Evolutionary conservation across 1,140 invertebrate species (phyloP).

Genomic region (Pygmarrhopalites habei): DNA sequence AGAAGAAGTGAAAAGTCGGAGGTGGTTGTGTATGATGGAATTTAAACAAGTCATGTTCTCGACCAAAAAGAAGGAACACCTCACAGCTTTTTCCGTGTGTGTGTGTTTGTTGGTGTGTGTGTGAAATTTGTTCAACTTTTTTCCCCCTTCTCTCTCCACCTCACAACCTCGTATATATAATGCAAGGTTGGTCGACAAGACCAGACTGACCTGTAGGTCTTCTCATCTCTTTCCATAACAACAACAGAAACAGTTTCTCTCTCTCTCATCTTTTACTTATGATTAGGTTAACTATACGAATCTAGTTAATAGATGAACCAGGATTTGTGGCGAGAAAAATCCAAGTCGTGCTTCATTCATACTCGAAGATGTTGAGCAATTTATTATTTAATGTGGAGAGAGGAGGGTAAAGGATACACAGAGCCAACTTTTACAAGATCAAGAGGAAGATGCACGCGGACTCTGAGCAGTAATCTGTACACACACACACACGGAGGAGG

Average conservation of each 20-base stretch:
- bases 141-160: background rate
- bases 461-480: too few species aligned
- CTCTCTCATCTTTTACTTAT: too few species aligned
- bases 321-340: background rate
- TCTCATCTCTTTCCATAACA: too few species aligned
- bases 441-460: too few species aligned
- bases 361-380: background rate
- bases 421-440: too few species aligned
- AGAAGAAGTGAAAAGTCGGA: background rate
- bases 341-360: constrained; percentile 4
- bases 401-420: too few species aligned
- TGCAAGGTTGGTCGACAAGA: too few species aligned
- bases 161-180: too few species aligned
- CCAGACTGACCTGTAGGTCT: constrained; percentile 20
- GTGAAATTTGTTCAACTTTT: background rate
- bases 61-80: too few species aligned
- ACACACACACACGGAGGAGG: too few species aligned
- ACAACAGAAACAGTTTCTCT: too few species aligned
- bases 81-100: background rate
- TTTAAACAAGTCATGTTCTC: background rate
- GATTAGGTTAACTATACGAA: background rate
- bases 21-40: background rate
- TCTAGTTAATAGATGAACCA: background rate
- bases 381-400: constrained; percentile 1
- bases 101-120: background rate